Conservation (phyloP, 1,140 invertebrate genomes). For the Zophobas atratus region DNA sequence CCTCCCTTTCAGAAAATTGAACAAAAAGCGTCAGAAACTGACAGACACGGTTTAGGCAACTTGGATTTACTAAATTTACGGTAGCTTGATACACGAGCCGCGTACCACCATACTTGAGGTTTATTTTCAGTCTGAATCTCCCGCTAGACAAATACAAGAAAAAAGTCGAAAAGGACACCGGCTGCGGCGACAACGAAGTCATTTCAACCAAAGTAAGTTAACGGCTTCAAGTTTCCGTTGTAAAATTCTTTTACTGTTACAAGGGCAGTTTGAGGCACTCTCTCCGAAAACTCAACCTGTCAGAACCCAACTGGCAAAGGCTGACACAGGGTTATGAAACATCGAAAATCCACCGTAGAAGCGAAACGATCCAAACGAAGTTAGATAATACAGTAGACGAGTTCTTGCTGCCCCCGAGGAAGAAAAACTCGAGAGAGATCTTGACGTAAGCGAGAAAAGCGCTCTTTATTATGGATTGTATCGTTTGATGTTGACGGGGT, state of each 20-base stretch:
- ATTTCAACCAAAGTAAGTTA: conserved; percentile 10
- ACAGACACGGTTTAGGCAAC: conserved; percentile 54
- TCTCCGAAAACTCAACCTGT: conserved; percentile 6
- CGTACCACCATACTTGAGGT: neutral
- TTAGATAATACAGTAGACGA: conserved; percentile 16
- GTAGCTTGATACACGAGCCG: conserved; percentile 33
- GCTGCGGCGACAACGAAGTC: conserved; percentile 5
- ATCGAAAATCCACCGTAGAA: conserved; percentile 1
- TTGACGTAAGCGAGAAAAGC: conserved; percentile 1
- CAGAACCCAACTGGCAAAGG: neutral
- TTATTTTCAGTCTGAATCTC: conserved; percentile 12
- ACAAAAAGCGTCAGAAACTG: conserved; percentile 46
- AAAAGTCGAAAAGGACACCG: conserved; percentile 5
- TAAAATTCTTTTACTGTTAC: neutral
- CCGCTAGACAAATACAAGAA: conserved; percentile 3
- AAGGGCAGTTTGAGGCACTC: conserved; percentile 12
- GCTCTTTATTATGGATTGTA: neutral
- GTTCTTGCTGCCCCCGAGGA: conserved; percentile 40
- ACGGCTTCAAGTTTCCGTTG: neutral
- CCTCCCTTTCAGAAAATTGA: conserved; percentile 44
- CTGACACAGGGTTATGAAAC: conserved; percentile 4
- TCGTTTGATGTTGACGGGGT: conserved; percentile 7
- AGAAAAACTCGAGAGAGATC: conserved; percentile 27
- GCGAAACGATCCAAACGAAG: conserved; percentile 7
- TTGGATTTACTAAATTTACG: conserved; percentile 59